Base-by-base conservation (phyloP, 2,888 invertebrate species). In the Hipparchia sbordonii region DNA sequence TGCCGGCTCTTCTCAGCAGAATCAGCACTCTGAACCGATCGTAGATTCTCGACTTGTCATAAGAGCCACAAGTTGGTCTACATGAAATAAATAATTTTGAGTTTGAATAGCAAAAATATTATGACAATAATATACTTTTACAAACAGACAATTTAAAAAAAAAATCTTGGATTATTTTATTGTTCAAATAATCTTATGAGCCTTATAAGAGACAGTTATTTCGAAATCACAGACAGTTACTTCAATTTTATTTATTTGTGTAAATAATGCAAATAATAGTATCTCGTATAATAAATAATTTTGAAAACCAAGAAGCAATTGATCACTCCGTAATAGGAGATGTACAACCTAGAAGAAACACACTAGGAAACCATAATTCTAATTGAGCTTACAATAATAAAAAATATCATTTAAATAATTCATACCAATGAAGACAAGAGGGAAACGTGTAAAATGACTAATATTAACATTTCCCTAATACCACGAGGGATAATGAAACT, bases 361-460 rank as follows among this genome's bases (percentile, higher is more conserved):
- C 45, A 70, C 67, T 72, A 74, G 75, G 75, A 79, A 74, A 73
- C 62, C 72, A 78, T 78, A 76, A 78, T 77, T 79, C 71, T 74
- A 76, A 76, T 74, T 74, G 74, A 74, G 51, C 54, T 51, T 57
- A 65, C 52, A 70, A 69, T 69, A 70, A 70, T 65, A 79, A 79
- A 78, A 78, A 79, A 73, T 74, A 74, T 76, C 33, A 52, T 65
- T 65, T 77, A 79, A 78, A 80, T 82, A 81, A 81, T 80, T 79
- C 79, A 82, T 80, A 80, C 76, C 81, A 81, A 81, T 83, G 80
- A 83, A 84, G 84, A 84, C 83, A 84, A 82, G 81, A 80, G 87
- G 86, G 84, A 87, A 89, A 89, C 87, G 86, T 88, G 88, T 84
- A 82, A 86, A 89, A 87, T 88, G 85, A 86, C 89, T 89, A 89